Evolutionary conservation across 2,113 vertebrate genomes (phyloP), one percentile per base, ranked within the genome.

Genomic region (Cyphomyrus discorhynchus): DNA sequence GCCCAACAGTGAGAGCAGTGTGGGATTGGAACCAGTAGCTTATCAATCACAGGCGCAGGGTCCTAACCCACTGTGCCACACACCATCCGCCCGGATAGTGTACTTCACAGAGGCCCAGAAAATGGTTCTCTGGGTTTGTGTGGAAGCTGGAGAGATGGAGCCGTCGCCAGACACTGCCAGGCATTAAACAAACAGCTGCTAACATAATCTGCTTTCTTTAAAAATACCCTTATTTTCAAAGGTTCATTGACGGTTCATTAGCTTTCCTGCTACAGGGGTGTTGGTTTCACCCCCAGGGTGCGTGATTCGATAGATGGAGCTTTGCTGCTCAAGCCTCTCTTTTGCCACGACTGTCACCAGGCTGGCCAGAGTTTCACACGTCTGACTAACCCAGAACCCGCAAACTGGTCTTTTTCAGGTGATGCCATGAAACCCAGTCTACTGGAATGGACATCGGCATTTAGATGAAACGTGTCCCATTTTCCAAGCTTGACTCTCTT

Each of bases 151-250:
- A 70, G 87, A 89, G 92, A 95, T 94, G 49, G 49, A 50, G 11
- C 94, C 95, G 94, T 95, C 95, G 88, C 80, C 13, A 91, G 95
- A 89, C 74, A 42, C 74, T 24, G 1, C 27, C 27, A 91, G 93
- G 91, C 93, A 91, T 91, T 92, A 93, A 91, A 93, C 92, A 93
- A 95, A 95, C 94, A 95, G 92, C 92, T 93, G 93, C 80, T 90
- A 86, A 93, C 93, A 94, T 91, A 93, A 94, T 93, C 90, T 92
- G 31, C 94, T 82, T 89, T 10, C 91, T 93, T 90, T 53, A 6
- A 19, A 52, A 92, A 94, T 94, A 95, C 93, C 89, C 90, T 91
- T 92, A 49, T 89, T 53, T 89, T 89, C 49, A 89, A 50, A 53
- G 27, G 66, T n/a, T 31, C 50, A 53, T 31, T 89, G 74, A 82